Conservation (phyloP, 2,113 vertebrate genomes). For the Pungitius pungitius region DNA sequence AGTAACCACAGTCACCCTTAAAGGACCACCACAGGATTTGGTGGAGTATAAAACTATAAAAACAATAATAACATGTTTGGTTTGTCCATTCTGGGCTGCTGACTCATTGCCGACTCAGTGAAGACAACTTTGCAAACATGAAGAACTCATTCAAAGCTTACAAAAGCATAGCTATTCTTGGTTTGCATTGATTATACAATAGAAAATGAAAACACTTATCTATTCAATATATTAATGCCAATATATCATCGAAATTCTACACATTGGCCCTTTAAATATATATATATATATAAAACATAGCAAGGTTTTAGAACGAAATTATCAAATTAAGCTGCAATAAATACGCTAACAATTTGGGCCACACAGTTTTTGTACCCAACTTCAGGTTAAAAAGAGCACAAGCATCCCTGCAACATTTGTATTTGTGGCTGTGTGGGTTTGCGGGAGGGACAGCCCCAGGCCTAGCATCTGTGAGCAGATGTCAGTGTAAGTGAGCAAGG, state of each 20-base stretch:
- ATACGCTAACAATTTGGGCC: not conserved
- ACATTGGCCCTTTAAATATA: not conserved
- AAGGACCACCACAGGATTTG: not conserved
- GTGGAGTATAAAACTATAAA: not conserved
- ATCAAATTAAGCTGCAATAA: not conserved
- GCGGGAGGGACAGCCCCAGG: constrained; percentile 66
- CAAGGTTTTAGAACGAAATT: not conserved
- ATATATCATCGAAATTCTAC: not conserved
- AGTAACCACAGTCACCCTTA: not conserved
- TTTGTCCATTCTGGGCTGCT: not conserved
- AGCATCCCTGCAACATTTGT: not conserved
- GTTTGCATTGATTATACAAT: not conserved
- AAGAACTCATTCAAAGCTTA: not conserved
- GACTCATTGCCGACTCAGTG: not conserved
- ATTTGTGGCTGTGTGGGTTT: constrained; percentile 24
- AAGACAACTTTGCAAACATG: not conserved
- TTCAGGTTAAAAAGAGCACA: constrained; percentile 6
- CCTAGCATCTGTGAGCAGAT: constrained; percentile 85
- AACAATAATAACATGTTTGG: not conserved
- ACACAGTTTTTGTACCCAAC: constrained; percentile 1
- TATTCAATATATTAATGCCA: not conserved
- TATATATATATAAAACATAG: not conserved
- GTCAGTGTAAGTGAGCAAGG: constrained; percentile 84
- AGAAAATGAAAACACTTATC: not conserved
- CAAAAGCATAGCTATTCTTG: not conserved